Percentiles rank a stretch among this genome's conserved stretches.
Conservation (phyloP, 2,888 invertebrate species). For the Andrena haemorrhoa region DNA sequence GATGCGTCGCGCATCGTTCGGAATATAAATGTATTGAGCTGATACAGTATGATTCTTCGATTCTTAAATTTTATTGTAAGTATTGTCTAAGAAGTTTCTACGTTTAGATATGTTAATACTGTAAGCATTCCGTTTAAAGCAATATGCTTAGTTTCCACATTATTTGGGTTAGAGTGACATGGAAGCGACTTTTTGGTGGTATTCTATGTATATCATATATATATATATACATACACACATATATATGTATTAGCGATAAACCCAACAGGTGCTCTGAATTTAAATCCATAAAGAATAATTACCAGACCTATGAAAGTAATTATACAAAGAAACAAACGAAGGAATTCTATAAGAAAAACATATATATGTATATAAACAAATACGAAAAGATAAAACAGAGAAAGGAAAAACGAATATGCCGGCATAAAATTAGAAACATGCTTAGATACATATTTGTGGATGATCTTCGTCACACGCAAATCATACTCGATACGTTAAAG, state of each 20-base stretch:
- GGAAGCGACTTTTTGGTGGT: constrained; percentile 72
- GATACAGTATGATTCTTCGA: neutral
- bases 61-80: constrained; percentile 11
- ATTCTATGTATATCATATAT: constrained; percentile 54
- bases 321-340: constrained; percentile 54
- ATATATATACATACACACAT: constrained; percentile 27
- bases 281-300: constrained; percentile 51
- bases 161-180: constrained; percentile 71
- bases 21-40: neutral
- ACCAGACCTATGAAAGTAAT: constrained; percentile 53
- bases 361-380: constrained; percentile 6
- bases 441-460: constrained; percentile 78
- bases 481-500: constrained; percentile 25
- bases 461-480: constrained; percentile 63
- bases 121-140: constrained; percentile 59
- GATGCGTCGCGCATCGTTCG: constrained; percentile 1
- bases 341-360: constrained; percentile 63
- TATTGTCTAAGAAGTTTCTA: constrained; percentile 5
- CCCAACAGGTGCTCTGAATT: constrained; percentile 80
- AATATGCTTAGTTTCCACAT: constrained; percentile 56
- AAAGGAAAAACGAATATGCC: constrained; percentile 81
- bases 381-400: constrained; percentile 8
- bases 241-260: constrained; percentile 69
- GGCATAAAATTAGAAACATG: constrained; percentile 83
- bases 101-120: constrained; percentile 52